phyloP scores from a whole-genome alignment of 1,140 invertebrate species.

The Babylonia areolata region DNA sequence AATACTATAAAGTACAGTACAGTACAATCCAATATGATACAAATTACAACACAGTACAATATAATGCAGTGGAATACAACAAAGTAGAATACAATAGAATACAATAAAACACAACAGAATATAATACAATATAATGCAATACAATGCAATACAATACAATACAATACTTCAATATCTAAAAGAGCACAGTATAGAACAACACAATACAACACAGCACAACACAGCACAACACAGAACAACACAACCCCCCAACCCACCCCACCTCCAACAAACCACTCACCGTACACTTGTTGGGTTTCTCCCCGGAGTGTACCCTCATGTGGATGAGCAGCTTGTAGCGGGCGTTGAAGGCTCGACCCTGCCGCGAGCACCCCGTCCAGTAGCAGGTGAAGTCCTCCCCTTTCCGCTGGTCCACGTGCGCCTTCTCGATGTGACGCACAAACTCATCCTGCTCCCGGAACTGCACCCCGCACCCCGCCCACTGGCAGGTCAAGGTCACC shows the following conservation, averaged over 20 bases:
- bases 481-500: conserved; percentile 81
- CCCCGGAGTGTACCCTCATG: conserved; percentile 96
- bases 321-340: conserved; percentile 97
- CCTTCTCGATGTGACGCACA: conserved; percentile 93
- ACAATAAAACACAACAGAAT: neutral
- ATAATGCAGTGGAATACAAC: neutral
- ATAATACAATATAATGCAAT: neutral
- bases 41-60: neutral
- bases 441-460: conserved; percentile 87
- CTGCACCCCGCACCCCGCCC: conserved; percentile 88
- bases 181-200: neutral
- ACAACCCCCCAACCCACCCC: neutral
- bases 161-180: no score
- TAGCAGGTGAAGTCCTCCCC: conserved; percentile 93
- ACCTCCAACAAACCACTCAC: conserved; percentile 80
- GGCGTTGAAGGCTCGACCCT: conserved; percentile 93
- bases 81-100: neutral
- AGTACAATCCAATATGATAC: neutral
- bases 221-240: neutral
- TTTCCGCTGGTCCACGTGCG: conserved; percentile 90
- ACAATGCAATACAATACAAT: neutral
- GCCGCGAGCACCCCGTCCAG: conserved; percentile 91
- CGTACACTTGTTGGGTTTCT: conserved; percentile 96
- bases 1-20: neutral
- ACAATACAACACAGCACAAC: neutral